These are phyloP conservation scores for Nothoprocta perdicaria DNA, from an alignment of 2,113 vertebrate genomes.

Conservation along the genomic window DNA sequence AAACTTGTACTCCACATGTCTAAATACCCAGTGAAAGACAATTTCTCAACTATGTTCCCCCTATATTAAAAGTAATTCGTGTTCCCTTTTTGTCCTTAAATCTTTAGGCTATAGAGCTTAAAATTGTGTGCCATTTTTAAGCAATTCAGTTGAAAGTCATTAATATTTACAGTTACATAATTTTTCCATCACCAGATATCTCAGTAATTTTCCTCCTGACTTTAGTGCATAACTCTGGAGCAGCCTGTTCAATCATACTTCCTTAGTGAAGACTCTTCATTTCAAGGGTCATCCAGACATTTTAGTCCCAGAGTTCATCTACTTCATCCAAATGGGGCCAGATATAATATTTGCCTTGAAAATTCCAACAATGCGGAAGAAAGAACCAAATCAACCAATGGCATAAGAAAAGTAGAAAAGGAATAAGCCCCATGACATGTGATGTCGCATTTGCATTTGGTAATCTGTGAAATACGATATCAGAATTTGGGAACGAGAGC, in stretches of 20 bases:
- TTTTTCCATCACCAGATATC: not conserved
- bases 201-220: rapidly evolving
- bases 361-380: not conserved
- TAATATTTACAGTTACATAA: not conserved
- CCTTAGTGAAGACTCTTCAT: not conserved
- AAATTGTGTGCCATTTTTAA: not conserved
- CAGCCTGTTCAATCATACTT: not conserved
- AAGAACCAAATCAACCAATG: not conserved
- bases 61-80: not conserved
- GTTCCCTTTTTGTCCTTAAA: not conserved
- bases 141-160: not conserved
- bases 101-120: not conserved
- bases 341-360: not conserved
- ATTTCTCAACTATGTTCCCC: not conserved
- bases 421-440: not conserved
- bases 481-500: not conserved
- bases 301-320: not conserved
- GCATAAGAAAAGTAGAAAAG: not conserved
- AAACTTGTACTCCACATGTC: not conserved
- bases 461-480: not conserved
- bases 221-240: not conserved
- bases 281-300: not conserved
- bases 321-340: not conserved
- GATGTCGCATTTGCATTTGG: not conserved
- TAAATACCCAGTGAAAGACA: not conserved